phyloP scores from a whole-genome alignment of 1,140 invertebrate genomes.

The Pinna nobilis region DNA sequence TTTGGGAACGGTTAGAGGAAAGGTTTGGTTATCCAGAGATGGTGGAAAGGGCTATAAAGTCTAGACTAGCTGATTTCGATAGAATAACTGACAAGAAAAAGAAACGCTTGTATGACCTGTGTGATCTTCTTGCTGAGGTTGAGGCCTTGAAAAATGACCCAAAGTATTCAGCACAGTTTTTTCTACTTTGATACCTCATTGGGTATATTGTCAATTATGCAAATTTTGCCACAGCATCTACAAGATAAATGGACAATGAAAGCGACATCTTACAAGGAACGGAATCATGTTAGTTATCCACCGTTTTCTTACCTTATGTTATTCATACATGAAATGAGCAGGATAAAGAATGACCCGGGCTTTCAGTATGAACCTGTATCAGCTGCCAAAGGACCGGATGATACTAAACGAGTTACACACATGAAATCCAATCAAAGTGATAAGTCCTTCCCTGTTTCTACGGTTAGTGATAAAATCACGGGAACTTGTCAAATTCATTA shows the following conservation, averaged over 20 bases:
- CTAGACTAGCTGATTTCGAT: constrained; percentile 10
- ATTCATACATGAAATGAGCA: constrained; percentile 25
- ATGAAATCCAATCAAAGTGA: too few relatives aligned
- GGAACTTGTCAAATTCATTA: constrained; percentile 18
- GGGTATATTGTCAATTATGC: constrained; percentile 8
- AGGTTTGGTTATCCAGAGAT: constrained; percentile 10
- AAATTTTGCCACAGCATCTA: constrained; percentile 3
- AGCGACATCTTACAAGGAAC: constrained; percentile 31
- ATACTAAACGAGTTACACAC: background rate
- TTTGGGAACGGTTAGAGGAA: constrained; percentile 31
- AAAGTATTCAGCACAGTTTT: constrained; percentile 7
- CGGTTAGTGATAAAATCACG: background rate
- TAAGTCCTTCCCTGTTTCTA: background rate
- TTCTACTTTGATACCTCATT: constrained; percentile 18
- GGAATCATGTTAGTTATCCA: constrained; percentile 15
- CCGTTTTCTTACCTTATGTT: constrained; percentile 33
- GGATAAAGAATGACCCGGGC: constrained; percentile 18
- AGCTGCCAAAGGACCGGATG: background rate
- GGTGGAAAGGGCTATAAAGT: constrained; percentile 29
- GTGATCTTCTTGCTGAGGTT: background rate
- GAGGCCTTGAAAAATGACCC: background rate
- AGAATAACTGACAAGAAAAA: constrained; percentile 21
- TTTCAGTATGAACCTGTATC: background rate
- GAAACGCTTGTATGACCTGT: constrained; percentile 19
- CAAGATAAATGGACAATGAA: constrained; percentile 35